Base-by-base conservation (phyloP, 2,113 vertebrate genomes). In the Albula glossodonta region DNA sequence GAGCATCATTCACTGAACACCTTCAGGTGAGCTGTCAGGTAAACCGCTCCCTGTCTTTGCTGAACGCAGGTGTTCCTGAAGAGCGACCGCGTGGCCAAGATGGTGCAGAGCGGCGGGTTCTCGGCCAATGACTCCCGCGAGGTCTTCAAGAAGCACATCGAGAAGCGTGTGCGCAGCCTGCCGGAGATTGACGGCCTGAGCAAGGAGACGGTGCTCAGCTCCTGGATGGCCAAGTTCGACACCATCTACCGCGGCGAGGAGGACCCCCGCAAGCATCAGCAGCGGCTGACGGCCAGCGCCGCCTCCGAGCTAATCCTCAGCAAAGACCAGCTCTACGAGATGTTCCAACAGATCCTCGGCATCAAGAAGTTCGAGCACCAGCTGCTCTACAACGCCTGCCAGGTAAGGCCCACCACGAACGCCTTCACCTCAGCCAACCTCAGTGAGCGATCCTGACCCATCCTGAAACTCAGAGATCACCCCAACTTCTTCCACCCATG, bases 331-430 rank as follows among this genome's bases (percentile, higher is more conserved):
- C 97, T 99, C 87, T 99, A 99, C 0, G 98, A 99, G 93, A 99
- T 99, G 98, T 99, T 99, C 93, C 98, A 99, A 93, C 98, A 98
- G 87, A 99, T 99, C 91, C 94, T 99, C 8, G 97, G 98, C 83
- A 99, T 99, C 94, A 99, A 99, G 91, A 99, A 99, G 85, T 99
- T 99, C 84, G 98, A 99, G 87, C 98, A 99, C 91, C 98, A 99
- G 90, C 97, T 99, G 86, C 94, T 99, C 11, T 99, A 99, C 92
- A 99, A 99, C 9, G 98, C 98, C 0, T 99, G 98, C 90, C 98
- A 99, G 98, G 98, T 99, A 94, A 94, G 93, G 87, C 41, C 50
- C 51, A 4, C 11, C 3, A 51, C 0, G 25, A 70, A 80, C 19
- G 49, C 31, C 31, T 41, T 41, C 31, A 41, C 31, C 31, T 41